Conservation (phyloP, 2,797 vertebrate genomes). For the Dromococcyx pavoninus region DNA sequence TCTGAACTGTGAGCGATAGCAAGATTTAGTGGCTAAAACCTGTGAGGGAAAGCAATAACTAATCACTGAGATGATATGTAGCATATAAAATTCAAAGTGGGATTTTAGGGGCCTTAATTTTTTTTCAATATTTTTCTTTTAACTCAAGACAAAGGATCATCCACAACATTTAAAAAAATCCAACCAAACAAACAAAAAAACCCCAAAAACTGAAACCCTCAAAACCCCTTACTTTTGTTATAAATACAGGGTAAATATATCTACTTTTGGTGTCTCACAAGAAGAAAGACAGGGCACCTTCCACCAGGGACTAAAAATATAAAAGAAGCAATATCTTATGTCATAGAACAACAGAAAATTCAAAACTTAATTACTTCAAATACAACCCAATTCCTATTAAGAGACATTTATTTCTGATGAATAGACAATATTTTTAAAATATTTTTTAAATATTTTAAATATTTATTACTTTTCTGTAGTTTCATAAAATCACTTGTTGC, state of each 20-base stretch:
- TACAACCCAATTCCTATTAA: not conserved
- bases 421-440: too few species aligned
- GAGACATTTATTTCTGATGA: not conserved
- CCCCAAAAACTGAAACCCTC: too few species aligned
- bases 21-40: not conserved
- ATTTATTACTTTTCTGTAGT: not conserved
- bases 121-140: not conserved
- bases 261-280: not conserved
- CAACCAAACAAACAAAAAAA: too few species aligned
- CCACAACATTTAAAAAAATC: not conserved
- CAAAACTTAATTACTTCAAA: not conserved
- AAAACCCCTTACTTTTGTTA: too few species aligned
- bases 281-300: not conserved
- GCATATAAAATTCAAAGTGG: not conserved
- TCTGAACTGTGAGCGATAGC: not conserved
- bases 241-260: not conserved
- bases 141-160: not conserved
- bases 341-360: not conserved
- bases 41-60: not conserved
- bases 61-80: not conserved
- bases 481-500: not conserved
- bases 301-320: not conserved
- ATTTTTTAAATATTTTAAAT: not conserved
- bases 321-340: not conserved
- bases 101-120: not conserved